Base-by-base conservation (phyloP, 2,888 invertebrate genomes). In the Ochropacha duplaris region DNA sequence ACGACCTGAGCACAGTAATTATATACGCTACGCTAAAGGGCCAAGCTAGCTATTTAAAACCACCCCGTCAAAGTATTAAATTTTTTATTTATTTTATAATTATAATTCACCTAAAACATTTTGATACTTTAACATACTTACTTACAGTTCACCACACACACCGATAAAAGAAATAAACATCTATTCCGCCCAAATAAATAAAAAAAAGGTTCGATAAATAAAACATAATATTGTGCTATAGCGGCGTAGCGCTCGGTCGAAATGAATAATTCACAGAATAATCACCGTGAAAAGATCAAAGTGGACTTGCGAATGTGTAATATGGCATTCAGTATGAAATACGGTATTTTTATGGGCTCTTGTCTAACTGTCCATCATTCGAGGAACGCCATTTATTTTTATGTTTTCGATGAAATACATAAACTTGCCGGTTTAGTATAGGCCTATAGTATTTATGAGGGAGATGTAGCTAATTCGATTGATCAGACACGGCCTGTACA, bases 201-300 rank as follows among this genome's bases (percentile, higher is more conserved):
- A 68, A 67, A 68, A 66, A 67, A 70, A 65, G 64, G 58, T 57
- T 63, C 57, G 57, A 75, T 73, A 74, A 68, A 68, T 71, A 74
- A 72, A 64, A 72, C 74, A 72, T 73, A 63, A 59, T 55, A 64
- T 65, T 60, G 49, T 34, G 64, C 66, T 64, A 71, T 67, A 59
- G 62, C 58, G 52, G 62, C 55, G 54, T 34, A 54, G 64, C 56
- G 55, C 34, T 34, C 22, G 52, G 31, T 22, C 63, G 63, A 62
- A 28, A 71, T 83, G 83, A 81, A 84, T 83, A 66, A 83, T 83
- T 82, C 84, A 78, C 54, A 39, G 68, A 60, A 79, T 79, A 79
- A 82, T 81, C 75, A 72, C 73, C 71, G 71, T 74, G 78, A 69
- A 76, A 68, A 78, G 74, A 84, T 84, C 82, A 83, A 83, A 83